phyloP scores from a whole-genome alignment of 2,113 vertebrate species.

The Regulus satrapa region DNA sequence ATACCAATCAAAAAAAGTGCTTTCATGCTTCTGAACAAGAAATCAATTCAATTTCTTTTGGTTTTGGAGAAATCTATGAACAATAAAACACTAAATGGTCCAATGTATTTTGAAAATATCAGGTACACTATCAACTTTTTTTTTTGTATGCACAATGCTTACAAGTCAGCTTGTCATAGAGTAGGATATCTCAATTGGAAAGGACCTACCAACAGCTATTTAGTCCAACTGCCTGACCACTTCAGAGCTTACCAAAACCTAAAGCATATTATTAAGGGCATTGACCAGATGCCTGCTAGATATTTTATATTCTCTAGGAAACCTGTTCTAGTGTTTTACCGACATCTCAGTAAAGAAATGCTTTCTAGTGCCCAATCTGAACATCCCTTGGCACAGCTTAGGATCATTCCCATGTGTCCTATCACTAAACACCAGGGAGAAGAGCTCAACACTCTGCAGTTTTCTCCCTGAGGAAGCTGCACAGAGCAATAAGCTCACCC shows the following conservation, averaged over 20 bases:
- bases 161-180: not conserved
- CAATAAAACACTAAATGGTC: not conserved
- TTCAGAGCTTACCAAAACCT: not conserved
- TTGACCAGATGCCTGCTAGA: not conserved
- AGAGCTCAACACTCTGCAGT: not conserved
- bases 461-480: not conserved
- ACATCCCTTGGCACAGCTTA: not conserved
- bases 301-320: not conserved
- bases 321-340: not conserved
- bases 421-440: not conserved
- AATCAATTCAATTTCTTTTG: not conserved
- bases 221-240: not conserved
- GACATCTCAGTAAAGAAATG: not conserved
- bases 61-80: not conserved
- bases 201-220: not conserved
- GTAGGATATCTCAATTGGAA: not conserved
- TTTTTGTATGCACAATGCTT: not conserved
- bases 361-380: not conserved
- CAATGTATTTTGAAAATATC: not conserved
- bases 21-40: not conserved
- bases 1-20: not conserved
- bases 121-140: not conserved
- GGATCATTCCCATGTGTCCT: not conserved
- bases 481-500: not conserved
- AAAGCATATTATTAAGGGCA: not conserved